phyloP scores from a whole-genome alignment of 2,113 vertebrate genomes.

The Phainopepla nitens region DNA sequence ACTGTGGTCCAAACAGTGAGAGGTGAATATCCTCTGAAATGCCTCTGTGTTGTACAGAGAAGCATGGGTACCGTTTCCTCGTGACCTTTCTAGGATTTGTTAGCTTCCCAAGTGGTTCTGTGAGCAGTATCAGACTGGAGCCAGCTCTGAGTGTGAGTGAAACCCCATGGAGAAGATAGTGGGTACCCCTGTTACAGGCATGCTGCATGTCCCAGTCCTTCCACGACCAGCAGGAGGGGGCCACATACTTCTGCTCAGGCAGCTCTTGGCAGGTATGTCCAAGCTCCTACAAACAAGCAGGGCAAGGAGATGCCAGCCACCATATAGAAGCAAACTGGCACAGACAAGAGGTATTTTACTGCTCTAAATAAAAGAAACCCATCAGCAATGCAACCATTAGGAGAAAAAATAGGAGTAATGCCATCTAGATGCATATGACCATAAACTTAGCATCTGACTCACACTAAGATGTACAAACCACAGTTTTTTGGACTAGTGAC shows the following conservation, averaged over 20 bases:
- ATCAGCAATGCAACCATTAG: neutral
- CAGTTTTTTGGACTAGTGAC: neutral
- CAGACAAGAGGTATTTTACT: neutral
- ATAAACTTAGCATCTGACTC: neutral
- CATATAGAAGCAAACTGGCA: neutral
- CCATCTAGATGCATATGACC: neutral
- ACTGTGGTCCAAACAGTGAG: neutral
- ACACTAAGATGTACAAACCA: neutral
- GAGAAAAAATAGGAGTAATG: neutral
- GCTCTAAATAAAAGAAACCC: neutral
- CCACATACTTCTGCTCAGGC: neutral
- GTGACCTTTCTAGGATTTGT: neutral
- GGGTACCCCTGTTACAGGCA: neutral
- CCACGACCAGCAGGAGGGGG: neutral
- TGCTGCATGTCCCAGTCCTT: neutral
- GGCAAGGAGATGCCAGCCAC: neutral
- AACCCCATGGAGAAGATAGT: neutral
- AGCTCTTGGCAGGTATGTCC: neutral
- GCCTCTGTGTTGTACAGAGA: neutral
- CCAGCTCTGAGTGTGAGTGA: neutral
- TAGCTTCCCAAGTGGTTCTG: neutral
- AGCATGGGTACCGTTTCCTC: neutral
- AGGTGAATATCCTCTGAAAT: neutral
- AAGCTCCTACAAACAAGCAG: neutral
- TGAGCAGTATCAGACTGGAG: fast-evolving